A percentile compares a stretch with the other conserved stretches of the same genome.
Conservation (phyloP, 2,113 vertebrate species). For the Halcyon malimbica region DNA sequence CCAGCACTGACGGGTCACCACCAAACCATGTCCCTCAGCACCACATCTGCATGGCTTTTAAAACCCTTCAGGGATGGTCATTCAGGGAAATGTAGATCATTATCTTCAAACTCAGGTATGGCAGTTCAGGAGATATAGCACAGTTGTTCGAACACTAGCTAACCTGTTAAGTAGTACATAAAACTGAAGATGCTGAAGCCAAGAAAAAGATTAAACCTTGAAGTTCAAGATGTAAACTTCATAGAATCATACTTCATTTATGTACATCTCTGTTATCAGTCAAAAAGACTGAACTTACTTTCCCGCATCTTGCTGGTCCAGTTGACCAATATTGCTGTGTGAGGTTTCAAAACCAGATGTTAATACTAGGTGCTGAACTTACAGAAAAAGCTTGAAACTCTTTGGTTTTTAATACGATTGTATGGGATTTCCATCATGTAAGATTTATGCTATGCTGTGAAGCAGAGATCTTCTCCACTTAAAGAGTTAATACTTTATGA, state of each 20-base stretch:
- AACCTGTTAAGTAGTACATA: not conserved
- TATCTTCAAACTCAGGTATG: not conserved
- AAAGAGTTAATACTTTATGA: conserved; percentile 61
- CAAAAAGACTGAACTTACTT: not conserved
- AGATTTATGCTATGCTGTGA: not conserved
- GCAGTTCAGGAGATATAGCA: not conserved
- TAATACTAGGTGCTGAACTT: not conserved
- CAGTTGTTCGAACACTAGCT: not conserved
- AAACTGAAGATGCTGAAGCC: not conserved
- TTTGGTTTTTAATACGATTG: not conserved
- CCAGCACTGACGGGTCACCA: not conserved
- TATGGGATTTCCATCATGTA: not conserved
- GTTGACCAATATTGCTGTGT: not conserved
- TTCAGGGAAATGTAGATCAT: not conserved
- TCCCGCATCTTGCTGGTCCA: not conserved
- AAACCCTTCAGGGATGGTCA: not conserved
- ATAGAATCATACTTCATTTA: not conserved
- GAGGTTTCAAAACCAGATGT: not conserved
- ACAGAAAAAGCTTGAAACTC: not conserved
- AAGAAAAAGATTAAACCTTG: not conserved
- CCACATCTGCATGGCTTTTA: not conserved
- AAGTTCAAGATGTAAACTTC: not conserved
- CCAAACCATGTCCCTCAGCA: not conserved
- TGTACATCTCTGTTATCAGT: accelerated
- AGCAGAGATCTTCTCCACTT: not conserved